Base-by-base conservation (phyloP, 1,140 invertebrate species). In the Drosophila lowei region DNA sequence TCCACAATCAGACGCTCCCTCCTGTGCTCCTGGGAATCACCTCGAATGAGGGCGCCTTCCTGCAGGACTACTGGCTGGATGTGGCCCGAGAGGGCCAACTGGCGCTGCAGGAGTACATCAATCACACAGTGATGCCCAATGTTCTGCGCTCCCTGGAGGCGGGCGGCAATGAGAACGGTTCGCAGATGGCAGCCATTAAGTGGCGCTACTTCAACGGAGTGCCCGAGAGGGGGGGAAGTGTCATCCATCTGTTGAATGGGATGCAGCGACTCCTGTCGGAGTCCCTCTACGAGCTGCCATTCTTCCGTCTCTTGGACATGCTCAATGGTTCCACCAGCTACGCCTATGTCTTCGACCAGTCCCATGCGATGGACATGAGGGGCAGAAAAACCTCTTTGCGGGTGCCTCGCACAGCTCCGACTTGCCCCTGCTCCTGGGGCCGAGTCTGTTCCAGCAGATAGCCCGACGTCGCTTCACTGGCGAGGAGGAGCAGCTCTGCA, bases 361-460 rank as follows among this genome's bases (percentile, higher is more conserved):
- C 79, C 2, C 88, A 91, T 49, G 63, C 90, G 6, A 91, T 91
- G 90, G 91, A 91, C 38, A 83, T 91, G 71, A 66, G 91, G 0
- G 91, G 91, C 47, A 80, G 72, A 8, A 58, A 72, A 91, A 91
- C 63, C 62, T 89, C 1, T 92, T 92, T 38, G 88, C 90, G 0
- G 90, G 91, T 21, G 93, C 94, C 18, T 92, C 93, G 1, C 94
- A 95, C 76, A 93, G 94, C 25, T 92, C 94, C 0, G 94, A 95
- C 77, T 90, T 95, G 56, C 90, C 95, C 3, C 93, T 94, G 23
- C 80, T 95, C 18, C 92, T 95, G 55, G 95, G 95, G 13, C 94
- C 94, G 25, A 92, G 93, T 13, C 86, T 95, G 6, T 93, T 95
- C 66, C 93, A 94, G 56, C 93, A 94, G 90, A 89, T 94, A 60